Conservation (phyloP, 2,113 vertebrate genomes). For the Odobenus rosmarus region DNA sequence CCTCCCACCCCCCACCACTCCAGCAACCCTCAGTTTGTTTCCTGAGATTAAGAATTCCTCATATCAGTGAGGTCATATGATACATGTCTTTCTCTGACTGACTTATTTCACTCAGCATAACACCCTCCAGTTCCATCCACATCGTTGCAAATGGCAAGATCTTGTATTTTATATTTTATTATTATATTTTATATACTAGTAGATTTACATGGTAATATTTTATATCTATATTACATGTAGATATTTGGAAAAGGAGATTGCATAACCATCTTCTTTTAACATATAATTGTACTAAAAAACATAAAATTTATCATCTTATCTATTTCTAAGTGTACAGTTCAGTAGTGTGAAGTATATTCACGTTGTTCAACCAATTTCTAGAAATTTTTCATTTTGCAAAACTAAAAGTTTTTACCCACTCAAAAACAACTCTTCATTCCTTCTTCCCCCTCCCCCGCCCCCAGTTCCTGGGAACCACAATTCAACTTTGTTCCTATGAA, state of each 20-base stretch:
- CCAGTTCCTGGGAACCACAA: not conserved
- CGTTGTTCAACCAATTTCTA: not conserved
- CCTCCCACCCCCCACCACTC: no score
- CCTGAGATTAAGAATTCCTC: no score
- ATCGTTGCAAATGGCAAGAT: no score
- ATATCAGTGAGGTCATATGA: no score
- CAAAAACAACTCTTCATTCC: not conserved
- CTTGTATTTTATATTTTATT: not conserved
- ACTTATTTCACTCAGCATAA: no score
- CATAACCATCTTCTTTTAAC: not conserved
- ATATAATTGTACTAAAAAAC: not conserved
- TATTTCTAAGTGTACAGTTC: not conserved
- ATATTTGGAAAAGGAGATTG: not conserved
- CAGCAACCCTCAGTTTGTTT: no score
- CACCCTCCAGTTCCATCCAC: no score
- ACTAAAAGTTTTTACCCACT: not conserved
- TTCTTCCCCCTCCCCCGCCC: no score
- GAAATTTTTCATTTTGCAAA: not conserved
- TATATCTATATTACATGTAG: not conserved
- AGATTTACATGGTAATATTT: not conserved
- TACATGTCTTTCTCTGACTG: no score
- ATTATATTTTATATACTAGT: not conserved
- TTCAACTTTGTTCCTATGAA: not conserved
- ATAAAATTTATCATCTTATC: not conserved
- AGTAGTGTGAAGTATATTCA: not conserved